Conservation (phyloP, 1,140 invertebrate genomes). For the Rhyacophila brunnea region DNA sequence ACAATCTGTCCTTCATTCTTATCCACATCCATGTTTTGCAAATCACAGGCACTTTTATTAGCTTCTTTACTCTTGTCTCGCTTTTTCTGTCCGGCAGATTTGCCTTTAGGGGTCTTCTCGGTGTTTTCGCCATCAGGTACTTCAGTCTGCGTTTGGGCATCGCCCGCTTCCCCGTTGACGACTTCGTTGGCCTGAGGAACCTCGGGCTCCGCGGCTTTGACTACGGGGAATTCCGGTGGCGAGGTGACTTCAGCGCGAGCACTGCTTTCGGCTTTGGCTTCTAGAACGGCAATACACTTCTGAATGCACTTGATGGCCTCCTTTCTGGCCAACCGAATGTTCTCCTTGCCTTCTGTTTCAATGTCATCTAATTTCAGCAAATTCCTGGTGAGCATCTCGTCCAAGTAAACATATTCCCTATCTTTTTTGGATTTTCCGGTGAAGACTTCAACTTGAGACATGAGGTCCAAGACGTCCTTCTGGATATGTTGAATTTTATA, state of each 20-base stretch:
- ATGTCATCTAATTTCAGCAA: constrained; percentile 89
- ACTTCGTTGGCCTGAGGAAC: not conserved
- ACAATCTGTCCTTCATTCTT: constrained; percentile 38
- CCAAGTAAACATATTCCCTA: constrained; percentile 84
- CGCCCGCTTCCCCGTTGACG: constrained; percentile 8
- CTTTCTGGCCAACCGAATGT: constrained; percentile 80
- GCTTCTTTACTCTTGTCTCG: constrained; percentile 53
- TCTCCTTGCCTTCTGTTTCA: constrained; percentile 86
- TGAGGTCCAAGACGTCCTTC: constrained; percentile 75
- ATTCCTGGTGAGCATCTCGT: constrained; percentile 93
- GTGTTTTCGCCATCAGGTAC: constrained; percentile 33
- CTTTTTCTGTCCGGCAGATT: constrained; percentile 44
- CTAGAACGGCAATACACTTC: constrained; percentile 78
- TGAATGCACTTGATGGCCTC: constrained; percentile 88
- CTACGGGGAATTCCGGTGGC: constrained; percentile 41
- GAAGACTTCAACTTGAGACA: constrained; percentile 76
- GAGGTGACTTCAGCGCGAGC: constrained; percentile 22
- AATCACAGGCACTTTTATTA: constrained; percentile 36
- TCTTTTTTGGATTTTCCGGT: constrained; percentile 69
- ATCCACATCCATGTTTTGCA: constrained; percentile 35
- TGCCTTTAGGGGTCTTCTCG: constrained; percentile 40
- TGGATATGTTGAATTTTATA: constrained; percentile 78
- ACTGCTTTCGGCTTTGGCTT: constrained; percentile 65
- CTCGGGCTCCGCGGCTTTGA: constrained; percentile 15
- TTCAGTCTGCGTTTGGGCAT: constrained; percentile 20